Conservation (phyloP, 2,797 vertebrate genomes). For the Paguma larvata region DNA sequence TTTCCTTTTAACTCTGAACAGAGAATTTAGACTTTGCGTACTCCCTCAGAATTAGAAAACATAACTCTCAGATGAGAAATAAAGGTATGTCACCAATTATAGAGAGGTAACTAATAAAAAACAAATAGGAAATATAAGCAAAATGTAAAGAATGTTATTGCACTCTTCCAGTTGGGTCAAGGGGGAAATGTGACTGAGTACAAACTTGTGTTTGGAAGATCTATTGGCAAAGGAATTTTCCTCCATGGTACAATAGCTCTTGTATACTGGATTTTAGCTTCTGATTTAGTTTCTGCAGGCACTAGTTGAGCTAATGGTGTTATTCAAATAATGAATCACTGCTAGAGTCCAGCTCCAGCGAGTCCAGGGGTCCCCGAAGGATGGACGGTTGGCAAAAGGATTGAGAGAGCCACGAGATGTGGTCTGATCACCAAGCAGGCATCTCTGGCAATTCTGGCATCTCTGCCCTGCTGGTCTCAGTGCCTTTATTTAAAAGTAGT, state of each 20-base stretch:
- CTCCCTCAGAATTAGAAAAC: background rate
- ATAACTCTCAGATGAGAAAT: background rate
- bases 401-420: no score
- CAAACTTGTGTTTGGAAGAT: background rate
- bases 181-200: background rate
- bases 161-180: background rate
- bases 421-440: no score
- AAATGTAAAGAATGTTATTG: background rate
- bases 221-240: background rate
- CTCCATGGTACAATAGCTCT: background rate
- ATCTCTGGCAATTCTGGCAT: no score
- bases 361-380: no score
- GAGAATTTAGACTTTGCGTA: slow-evolving; percentile 6
- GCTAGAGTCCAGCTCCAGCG: no score
- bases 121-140: background rate
- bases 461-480: no score
- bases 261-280: background rate
- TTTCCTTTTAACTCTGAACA: slow-evolving; percentile 31
- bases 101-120: background rate
- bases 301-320: background rate
- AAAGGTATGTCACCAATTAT: background rate
- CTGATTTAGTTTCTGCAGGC: background rate
- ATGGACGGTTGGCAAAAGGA: no score
- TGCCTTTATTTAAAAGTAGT: no score
- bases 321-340: background rate